Conservation (phyloP, 2,797 vertebrate species). For the Psittacula echo region DNA sequence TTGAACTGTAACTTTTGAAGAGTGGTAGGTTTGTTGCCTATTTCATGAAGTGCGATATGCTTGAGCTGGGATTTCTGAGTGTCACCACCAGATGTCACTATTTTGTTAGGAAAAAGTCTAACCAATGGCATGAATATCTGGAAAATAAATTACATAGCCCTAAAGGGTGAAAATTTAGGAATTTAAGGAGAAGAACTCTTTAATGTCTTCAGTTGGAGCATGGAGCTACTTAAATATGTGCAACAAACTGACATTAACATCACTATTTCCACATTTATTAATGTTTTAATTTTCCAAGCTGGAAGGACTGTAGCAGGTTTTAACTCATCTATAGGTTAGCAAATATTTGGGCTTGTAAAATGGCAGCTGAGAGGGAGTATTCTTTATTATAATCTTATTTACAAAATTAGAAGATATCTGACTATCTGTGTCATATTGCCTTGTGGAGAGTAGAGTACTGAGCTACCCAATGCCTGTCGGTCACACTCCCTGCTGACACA, state of each 20-base stretch:
- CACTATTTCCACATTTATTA: neutral
- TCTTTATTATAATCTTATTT: neutral
- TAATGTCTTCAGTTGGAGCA: neutral
- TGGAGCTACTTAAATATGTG: neutral
- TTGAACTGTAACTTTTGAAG: neutral
- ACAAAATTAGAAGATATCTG: neutral
- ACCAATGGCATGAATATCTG: slow-evolving; percentile 23
- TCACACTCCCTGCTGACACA: neutral
- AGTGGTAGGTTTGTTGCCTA: neutral
- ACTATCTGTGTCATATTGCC: neutral
- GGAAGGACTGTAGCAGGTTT: neutral
- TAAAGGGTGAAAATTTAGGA: neutral
- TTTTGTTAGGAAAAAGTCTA: slow-evolving; percentile 50
- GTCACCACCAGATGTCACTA: slow-evolving; percentile 78
- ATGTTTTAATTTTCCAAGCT: neutral
- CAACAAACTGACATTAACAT: neutral
- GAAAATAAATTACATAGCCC: slow-evolving; percentile 15
- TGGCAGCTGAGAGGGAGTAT: neutral
- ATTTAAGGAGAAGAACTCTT: neutral
- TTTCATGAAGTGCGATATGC: rapidly evolving
- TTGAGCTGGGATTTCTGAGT: neutral
- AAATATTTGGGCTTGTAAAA: neutral
- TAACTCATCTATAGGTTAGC: neutral
- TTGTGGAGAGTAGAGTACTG: neutral
- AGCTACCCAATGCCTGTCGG: rapidly evolving